Evolutionary conservation across 2,113 vertebrate species (phyloP), one percentile per base, ranked within the genome.

Genomic region (Chionodraco myersi): DNA sequence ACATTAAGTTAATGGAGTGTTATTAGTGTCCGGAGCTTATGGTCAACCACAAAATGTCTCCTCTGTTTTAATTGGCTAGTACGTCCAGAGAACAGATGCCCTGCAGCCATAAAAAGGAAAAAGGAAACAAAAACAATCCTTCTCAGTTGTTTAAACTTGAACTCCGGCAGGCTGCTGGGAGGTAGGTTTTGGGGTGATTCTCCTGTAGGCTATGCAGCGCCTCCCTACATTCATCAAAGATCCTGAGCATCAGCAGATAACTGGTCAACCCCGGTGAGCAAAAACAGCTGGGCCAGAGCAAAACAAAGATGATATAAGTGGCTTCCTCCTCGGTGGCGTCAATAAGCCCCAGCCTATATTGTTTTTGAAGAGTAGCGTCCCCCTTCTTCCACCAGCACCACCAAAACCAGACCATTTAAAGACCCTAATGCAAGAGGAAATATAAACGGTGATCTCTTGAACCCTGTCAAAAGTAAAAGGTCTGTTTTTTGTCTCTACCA

Each of bases 231-330:
- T 93, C 91, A 92, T 94, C 89, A 94, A 94, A 95, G 92, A 71
- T 72, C 57, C 23, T 71, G 64, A 34, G 64, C 87, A 77, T 86
- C 85, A 85, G 80, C 80, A 90, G 92, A 91, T 91, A 87, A 80
- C 85, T 56, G 75, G 41, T 91, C 75, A 67, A 72, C 58, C 30
- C 56, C 57, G 0, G 36, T 86, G 90, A 93, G 88, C 84, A 64
- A 78, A 91, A 93, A 88, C 94, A 94, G 93, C 90, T 93, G 93
- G 85, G 79, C 49, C 51, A 5, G 58, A 88, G 67, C 86, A 91
- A 89, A 92, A 91, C 88, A 93, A 89, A 89, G 85, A 90, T 91
- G 92, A 93, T 92, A 92, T 84, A 88, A 91, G 87, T 71, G 21
- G 70, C 65, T 88, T 92, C 89, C 85, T 92, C 68, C 77, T 78